phyloP scores from a whole-genome alignment of 2,797 vertebrate species.

The Valencia hispanica region DNA sequence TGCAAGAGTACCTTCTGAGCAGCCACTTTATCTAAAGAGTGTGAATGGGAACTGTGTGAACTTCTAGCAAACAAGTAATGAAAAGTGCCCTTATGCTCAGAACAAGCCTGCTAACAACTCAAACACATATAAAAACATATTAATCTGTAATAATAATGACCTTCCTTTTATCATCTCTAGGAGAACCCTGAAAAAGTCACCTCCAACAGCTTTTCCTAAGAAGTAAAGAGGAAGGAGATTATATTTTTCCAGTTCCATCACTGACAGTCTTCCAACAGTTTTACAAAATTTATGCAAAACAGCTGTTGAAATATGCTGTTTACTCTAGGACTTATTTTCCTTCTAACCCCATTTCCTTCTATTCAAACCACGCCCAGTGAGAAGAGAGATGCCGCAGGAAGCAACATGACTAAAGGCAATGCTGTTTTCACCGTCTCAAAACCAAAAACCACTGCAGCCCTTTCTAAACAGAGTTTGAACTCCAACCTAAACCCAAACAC shows the following conservation, averaged over 20 bases:
- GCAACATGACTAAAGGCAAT: slow-evolving; percentile 62
- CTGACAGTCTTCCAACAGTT: slow-evolving; percentile 48
- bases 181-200: slow-evolving; percentile 51
- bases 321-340: slow-evolving; percentile 75
- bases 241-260: slow-evolving; percentile 43
- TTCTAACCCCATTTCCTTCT: slow-evolving; percentile 76
- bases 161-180: slow-evolving; percentile 59
- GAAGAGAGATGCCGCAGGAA: slow-evolving; percentile 74
- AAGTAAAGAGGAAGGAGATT: slow-evolving; percentile 56
- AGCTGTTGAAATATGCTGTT: slow-evolving; percentile 77
- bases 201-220: slow-evolving; percentile 25
- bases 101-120: slow-evolving; percentile 10
- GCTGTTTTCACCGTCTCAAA: slow-evolving; percentile 60
- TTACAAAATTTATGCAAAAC: slow-evolving; percentile 41
- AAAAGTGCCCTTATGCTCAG: slow-evolving; percentile 21
- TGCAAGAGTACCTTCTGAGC: slow-evolving; percentile 1
- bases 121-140: slow-evolving; percentile 4
- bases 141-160: slow-evolving; percentile 16
- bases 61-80: slow-evolving; percentile 9
- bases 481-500: slow-evolving; percentile 68
- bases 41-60: slow-evolving; percentile 52
- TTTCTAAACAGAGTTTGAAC: slow-evolving; percentile 55
- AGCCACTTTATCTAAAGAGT: slow-evolving; percentile 2
- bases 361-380: slow-evolving; percentile 72
- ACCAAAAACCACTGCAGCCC: slow-evolving; percentile 68